Evolutionary conservation across 2,888 invertebrate genomes (phyloP).

Genomic region (Dicyrtomina minuta): DNA sequence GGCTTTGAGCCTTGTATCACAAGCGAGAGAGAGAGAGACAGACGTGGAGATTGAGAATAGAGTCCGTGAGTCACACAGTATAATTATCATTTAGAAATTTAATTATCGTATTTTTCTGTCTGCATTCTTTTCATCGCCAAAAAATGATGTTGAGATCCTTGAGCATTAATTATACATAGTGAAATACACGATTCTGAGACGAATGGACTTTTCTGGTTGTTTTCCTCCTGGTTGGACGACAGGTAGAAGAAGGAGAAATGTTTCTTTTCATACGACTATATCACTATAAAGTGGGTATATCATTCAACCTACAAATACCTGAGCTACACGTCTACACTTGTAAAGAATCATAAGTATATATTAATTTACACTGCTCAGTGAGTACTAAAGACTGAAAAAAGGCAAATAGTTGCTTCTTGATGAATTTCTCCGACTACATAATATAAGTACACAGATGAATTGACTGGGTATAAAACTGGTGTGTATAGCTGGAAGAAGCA

Average conservation of each 20-base stretch:
- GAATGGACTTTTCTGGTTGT: slow-evolving; percentile 6
- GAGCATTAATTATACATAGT: slow-evolving; percentile 35
- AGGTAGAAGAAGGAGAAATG: slow-evolving; percentile 9
- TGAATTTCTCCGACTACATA: too few species aligned
- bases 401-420: background rate
- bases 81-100: slow-evolving; percentile 35
- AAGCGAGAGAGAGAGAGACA: slow-evolving; percentile 14
- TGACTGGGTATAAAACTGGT: too few species aligned
- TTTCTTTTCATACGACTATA: background rate
- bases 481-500: too few species aligned
- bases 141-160: slow-evolving; percentile 31
- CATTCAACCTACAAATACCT: too few species aligned
- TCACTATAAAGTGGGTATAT: too few species aligned
- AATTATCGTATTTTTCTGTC: slow-evolving; percentile 38
- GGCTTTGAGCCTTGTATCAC: background rate
- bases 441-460: too few species aligned
- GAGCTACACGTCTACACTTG: too few species aligned
- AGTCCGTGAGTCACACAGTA: slow-evolving; percentile 19
- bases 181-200: slow-evolving; percentile 4
- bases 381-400: background rate
- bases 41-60: slow-evolving; percentile 7
- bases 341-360: too few species aligned
- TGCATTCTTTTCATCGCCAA: slow-evolving; percentile 16
- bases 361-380: too few species aligned
- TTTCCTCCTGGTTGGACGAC: background rate